Conservation (phyloP, 2,113 vertebrate species). For the Embiotoca jacksoni region DNA sequence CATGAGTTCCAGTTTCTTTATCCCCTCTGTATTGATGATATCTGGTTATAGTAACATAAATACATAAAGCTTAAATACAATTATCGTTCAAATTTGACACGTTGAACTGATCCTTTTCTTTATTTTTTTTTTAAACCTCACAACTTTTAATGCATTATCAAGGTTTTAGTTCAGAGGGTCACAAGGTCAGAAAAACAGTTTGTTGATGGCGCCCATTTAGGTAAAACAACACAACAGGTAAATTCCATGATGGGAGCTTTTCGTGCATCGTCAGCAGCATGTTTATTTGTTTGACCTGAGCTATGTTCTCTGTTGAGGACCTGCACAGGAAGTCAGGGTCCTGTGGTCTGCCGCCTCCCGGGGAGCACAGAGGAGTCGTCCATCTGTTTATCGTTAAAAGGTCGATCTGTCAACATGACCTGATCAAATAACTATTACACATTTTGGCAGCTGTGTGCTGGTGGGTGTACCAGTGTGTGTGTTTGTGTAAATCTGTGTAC, state of each 20-base stretch:
- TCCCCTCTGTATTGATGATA: too few relatives aligned
- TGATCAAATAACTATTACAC: conserved; percentile 76
- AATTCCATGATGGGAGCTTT: conserved; percentile 14
- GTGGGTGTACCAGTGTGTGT: neutral
- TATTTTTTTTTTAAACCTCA: neutral
- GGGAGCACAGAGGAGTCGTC: conserved; percentile 41
- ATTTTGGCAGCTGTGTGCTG: conserved; percentile 57
- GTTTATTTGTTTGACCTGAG: conserved; percentile 70
- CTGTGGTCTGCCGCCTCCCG: conserved; percentile 33
- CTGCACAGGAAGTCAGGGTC: conserved; percentile 54
- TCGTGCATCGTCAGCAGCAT: conserved; percentile 20
- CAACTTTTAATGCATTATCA: conserved; percentile 33
- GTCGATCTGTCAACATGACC: conserved; percentile 78
- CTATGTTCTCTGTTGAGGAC: conserved; percentile 44
- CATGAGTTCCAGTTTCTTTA: too few relatives aligned
- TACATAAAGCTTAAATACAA: too few relatives aligned
- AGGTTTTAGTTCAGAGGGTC: conserved; percentile 22
- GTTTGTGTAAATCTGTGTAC: conserved; percentile 32
- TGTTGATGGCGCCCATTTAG: conserved; percentile 42
- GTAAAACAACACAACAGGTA: conserved; percentile 33
- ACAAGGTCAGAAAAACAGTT: conserved; percentile 59
- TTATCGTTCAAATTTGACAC: neutral
- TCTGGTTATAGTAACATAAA: too few relatives aligned
- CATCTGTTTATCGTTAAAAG: conserved; percentile 71
- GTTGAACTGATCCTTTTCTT: conserved; percentile 11